Percentiles rank a stretch among this genome's conserved stretches.
Evolutionary conservation across 2,888 invertebrate genomes (phyloP).

Genomic region (Xestia xanthographa): DNA sequence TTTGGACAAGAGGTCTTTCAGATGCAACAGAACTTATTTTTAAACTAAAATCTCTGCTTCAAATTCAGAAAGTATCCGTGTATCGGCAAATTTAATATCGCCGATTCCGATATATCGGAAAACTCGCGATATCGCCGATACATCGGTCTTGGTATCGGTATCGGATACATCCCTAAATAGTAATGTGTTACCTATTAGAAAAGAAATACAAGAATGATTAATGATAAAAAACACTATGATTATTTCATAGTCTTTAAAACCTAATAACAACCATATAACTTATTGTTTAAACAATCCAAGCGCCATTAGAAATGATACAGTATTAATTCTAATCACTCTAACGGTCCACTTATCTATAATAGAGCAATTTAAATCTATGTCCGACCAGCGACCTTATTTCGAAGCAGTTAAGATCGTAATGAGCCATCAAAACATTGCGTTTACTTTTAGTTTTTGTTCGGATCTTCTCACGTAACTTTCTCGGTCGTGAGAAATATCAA

Average conservation of each 20-base stretch:
- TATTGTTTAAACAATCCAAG: constrained; percentile 41
- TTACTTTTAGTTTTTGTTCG: constrained; percentile 56
- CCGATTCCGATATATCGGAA: no score
- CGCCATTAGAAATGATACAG: constrained; percentile 56
- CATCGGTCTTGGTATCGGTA: no score
- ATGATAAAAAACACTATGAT: constrained; percentile 18
- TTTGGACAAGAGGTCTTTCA: no score
- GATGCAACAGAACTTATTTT: no score
- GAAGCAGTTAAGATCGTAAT: constrained; percentile 44
- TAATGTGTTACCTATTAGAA: neutral
- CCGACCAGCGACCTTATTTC: constrained; percentile 46
- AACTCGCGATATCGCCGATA: no score
- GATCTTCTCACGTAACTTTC: constrained; percentile 81
- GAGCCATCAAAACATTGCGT: constrained; percentile 42
- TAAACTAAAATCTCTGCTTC: no score
- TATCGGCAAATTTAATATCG: no score
- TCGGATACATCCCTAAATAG: no score
- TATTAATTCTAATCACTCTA: constrained; percentile 49
- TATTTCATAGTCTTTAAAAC: constrained; percentile 16
- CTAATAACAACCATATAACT: constrained; percentile 5
- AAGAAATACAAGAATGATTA: constrained; percentile 11
- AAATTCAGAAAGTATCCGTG: no score
- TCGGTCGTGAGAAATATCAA: constrained; percentile 76
- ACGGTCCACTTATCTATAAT: constrained; percentile 58
- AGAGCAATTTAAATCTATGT: constrained; percentile 62